A percentile compares a stretch with the other conserved stretches of the same genome.
These are phyloP conservation scores for Apteryx mantelli DNA, from an alignment of 2,113 vertebrate species.

Conservation along the genomic window DNA sequence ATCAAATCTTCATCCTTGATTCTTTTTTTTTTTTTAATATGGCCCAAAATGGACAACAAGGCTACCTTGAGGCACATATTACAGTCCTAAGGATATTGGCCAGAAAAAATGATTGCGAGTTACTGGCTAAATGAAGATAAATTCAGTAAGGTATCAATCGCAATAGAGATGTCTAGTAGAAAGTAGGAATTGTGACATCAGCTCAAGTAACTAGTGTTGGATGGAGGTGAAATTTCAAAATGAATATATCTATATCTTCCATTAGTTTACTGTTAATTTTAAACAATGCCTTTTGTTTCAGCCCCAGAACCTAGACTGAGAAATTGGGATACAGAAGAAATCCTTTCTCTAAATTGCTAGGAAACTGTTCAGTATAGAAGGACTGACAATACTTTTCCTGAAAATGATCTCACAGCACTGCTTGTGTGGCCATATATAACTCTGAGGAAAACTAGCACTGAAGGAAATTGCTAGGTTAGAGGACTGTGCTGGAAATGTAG, in stretches of 20 bases:
- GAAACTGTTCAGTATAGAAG: neutral
- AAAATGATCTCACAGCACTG: neutral
- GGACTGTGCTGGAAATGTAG: neutral
- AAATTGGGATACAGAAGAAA: neutral
- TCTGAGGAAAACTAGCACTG: neutral
- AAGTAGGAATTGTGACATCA: neutral
- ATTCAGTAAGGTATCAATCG: neutral
- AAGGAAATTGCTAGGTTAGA: neutral
- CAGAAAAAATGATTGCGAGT: neutral
- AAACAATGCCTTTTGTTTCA: neutral
- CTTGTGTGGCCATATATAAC: accelerated
- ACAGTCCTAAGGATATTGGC: neutral
- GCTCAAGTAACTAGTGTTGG: neutral
- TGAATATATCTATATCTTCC: neutral
- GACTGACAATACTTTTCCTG: neutral
- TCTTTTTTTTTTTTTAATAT: neutral
- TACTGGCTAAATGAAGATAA: neutral
- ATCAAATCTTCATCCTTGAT: neutral
- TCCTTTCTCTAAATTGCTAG: neutral
- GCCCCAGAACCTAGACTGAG: accelerated
- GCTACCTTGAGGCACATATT: accelerated
- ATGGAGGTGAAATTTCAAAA: neutral
- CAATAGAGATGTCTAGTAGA: neutral
- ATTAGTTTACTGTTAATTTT: neutral
- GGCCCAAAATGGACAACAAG: neutral